Evolutionary conservation across 2,797 vertebrate species (phyloP).

Genomic region (Anguilla obscura): DNA sequence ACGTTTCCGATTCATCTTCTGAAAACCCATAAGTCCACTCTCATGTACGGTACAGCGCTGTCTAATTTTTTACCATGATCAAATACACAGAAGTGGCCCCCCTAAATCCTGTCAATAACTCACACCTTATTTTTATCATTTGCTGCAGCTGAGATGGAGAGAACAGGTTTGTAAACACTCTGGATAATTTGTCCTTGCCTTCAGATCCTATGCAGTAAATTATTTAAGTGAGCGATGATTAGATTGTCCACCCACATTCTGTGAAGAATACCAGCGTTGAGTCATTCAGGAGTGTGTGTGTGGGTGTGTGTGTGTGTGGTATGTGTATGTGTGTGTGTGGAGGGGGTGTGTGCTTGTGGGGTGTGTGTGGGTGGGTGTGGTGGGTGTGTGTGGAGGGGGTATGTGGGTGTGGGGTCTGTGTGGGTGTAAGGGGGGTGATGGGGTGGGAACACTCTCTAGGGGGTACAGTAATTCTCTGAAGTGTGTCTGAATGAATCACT

Average conservation of each 20-base stretch:
- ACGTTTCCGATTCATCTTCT: not conserved
- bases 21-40: not conserved
- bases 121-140: not conserved
- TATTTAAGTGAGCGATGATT: constrained; percentile 13
- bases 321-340: too few relatives aligned
- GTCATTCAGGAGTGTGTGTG: constrained; percentile 14
- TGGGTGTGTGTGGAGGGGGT: not conserved
- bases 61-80: not conserved
- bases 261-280: constrained; percentile 15
- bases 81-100: not conserved
- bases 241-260: constrained; percentile 18
- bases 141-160: not conserved
- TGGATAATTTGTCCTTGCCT: not conserved
- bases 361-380: constrained; percentile 2
- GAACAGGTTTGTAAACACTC: not conserved
- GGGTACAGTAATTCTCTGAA: constrained; percentile 7
- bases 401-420: too few relatives aligned
- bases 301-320: not conserved
- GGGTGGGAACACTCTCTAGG: not conserved
- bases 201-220: not conserved
- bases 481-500: constrained; percentile 9
- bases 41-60: not conserved
- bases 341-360: not conserved
- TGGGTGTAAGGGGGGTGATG: not conserved
- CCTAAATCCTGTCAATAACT: not conserved